phyloP scores from a whole-genome alignment of 2,113 vertebrate genomes.

The Aphyosemion australe region DNA sequence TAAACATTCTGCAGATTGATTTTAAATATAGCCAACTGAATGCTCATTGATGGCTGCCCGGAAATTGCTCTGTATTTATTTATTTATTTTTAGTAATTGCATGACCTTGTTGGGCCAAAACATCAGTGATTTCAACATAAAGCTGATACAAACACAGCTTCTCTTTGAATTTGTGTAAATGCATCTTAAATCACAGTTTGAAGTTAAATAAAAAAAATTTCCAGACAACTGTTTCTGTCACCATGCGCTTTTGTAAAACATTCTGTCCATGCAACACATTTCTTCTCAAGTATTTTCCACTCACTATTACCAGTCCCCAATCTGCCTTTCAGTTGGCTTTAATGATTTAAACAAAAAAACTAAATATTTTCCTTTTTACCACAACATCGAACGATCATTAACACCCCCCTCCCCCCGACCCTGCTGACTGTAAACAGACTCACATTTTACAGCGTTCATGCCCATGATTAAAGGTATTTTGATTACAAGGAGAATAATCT shows the following conservation, averaged over 20 bases:
- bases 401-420: background rate
- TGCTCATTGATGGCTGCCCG: background rate
- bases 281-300: no score
- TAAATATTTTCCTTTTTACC: slow-evolving; percentile 10
- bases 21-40: slow-evolving; percentile 2
- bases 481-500: slow-evolving; percentile 24
- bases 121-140: no score
- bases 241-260: background rate
- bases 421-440: slow-evolving; percentile 13
- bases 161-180: background rate
- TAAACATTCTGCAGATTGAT: slow-evolving; percentile 15
- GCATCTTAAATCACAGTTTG: no score
- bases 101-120: slow-evolving; percentile 5
- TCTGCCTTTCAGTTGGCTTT: background rate
- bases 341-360: background rate
- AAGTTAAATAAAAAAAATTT: background rate
- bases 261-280: slow-evolving; percentile 3
- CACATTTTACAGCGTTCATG: slow-evolving; percentile 28
- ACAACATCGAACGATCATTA: background rate
- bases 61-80: slow-evolving; percentile 8
- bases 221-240: background rate
- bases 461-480: slow-evolving; percentile 36
- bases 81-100: background rate
- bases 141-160: no score
- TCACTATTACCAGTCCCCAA: background rate